Evolutionary conservation across 2,888 invertebrate species (phyloP).

Genomic region (Cephus pulcher): DNA sequence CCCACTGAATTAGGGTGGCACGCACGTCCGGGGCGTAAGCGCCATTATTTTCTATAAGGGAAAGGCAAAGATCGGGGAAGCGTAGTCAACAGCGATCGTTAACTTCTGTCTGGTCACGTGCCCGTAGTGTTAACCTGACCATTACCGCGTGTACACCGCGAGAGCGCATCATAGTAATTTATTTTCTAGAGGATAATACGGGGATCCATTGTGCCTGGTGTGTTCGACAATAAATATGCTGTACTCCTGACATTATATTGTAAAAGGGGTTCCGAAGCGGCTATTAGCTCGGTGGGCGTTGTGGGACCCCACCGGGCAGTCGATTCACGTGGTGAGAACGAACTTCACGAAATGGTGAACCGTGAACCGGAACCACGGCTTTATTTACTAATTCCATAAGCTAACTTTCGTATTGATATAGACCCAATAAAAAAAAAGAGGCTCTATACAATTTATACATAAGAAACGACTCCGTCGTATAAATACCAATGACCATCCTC

Average conservation of each 20-base stretch:
- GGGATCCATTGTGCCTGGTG: constrained; percentile 12
- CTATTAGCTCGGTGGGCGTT: constrained; percentile 39
- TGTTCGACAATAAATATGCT: constrained; percentile 29
- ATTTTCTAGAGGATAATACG: constrained; percentile 30
- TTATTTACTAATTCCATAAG: no score
- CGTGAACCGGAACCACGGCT: no score
- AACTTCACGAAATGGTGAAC: neutral
- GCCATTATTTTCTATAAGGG: constrained; percentile 16
- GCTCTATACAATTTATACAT: no score
- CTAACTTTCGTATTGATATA: no score
- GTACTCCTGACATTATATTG: constrained; percentile 30
- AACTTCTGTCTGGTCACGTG: constrained; percentile 56
- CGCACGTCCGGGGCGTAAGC: constrained; percentile 37
- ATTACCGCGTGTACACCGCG: constrained; percentile 37
- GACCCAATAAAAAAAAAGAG: no score
- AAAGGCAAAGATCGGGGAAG: constrained; percentile 31
- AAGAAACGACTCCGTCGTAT: no score
- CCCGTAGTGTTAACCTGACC: constrained; percentile 43
- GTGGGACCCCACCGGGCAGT: constrained; percentile 34
- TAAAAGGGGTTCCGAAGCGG: constrained; percentile 24
- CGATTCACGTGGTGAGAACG: constrained; percentile 35
- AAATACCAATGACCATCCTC: no score
- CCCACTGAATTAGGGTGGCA: constrained; percentile 21
- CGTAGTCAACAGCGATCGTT: constrained; percentile 48
- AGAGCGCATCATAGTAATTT: constrained; percentile 37